Evolutionary conservation across 2,888 invertebrate species (phyloP).

Genomic region (Capitulum mitella): DNA sequence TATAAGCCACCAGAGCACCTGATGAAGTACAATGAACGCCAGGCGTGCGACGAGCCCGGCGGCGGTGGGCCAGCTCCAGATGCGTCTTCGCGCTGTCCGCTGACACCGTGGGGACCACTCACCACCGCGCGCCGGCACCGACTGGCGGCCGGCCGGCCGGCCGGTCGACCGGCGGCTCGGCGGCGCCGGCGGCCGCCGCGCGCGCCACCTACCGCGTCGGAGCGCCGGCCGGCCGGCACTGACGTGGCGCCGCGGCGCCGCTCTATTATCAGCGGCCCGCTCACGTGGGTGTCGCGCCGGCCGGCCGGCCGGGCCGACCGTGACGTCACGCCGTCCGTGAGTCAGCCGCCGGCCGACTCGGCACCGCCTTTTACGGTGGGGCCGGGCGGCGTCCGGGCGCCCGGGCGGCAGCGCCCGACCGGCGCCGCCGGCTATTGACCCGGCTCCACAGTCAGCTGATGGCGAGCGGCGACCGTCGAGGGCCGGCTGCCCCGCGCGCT

Average conservation of each 20-base stretch:
- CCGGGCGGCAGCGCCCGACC: not conserved
- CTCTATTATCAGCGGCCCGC: slow-evolving; percentile 7
- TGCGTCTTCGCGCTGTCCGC: not conserved
- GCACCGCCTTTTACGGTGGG: too few species aligned
- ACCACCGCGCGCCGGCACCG: not conserved
- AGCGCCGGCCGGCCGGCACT: not conserved
- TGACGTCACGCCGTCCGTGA: not conserved
- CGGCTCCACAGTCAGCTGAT: too few species aligned
- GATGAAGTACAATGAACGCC: slow-evolving; percentile 37
- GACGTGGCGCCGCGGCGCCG: not conserved
- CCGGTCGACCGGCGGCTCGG: not conserved
- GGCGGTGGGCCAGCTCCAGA: not conserved
- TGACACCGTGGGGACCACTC: not conserved
- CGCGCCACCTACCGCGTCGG: not conserved
- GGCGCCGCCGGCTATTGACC: too few species aligned
- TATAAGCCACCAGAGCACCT: slow-evolving; percentile 36
- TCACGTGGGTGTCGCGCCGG: not conserved
- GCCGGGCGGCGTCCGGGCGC: not conserved
- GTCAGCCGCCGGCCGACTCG: not conserved
- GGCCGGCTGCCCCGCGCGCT: slow-evolving; percentile 36
- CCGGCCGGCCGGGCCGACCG: not conserved
- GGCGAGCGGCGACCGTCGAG: too few species aligned
- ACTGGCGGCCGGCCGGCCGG: not conserved
- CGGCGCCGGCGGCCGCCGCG: not conserved
- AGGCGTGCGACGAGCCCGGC: too few species aligned